phyloP scores from a whole-genome alignment of 2,888 invertebrate genomes.

The Drosophila nigricruria region DNA sequence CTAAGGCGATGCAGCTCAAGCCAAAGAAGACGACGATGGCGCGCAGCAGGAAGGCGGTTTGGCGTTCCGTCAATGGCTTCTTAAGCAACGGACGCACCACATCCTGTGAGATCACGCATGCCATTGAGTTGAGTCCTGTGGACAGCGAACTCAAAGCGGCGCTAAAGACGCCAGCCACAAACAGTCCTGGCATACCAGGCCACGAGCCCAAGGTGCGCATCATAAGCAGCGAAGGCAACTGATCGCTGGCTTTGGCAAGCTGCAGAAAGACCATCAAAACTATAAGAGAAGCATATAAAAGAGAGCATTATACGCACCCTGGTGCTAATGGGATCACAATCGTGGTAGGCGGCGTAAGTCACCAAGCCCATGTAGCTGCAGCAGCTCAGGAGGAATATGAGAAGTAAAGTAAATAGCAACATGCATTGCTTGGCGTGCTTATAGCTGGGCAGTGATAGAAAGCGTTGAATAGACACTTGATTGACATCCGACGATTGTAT shows the following conservation, averaged over 20 bases:
- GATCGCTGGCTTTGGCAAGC: slow-evolving; percentile 91
- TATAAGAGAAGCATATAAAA: neutral
- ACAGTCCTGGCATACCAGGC: slow-evolving; percentile 94
- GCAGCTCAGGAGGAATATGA: slow-evolving; percentile 87
- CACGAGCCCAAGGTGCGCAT: slow-evolving; percentile 92
- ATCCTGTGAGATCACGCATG: slow-evolving; percentile 92
- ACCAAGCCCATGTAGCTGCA: slow-evolving; percentile 91
- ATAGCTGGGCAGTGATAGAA: slow-evolving; percentile 90
- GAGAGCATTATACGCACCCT: slow-evolving; percentile 86
- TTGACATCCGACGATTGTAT: slow-evolving; percentile 91
- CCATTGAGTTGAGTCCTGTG: slow-evolving; percentile 92
- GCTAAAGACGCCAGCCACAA: slow-evolving; percentile 95
- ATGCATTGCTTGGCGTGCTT: slow-evolving; percentile 89
- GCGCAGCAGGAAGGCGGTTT: slow-evolving; percentile 88
- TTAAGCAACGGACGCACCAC: slow-evolving; percentile 89
- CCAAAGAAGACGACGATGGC: slow-evolving; percentile 89
- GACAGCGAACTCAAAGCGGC: slow-evolving; percentile 94
- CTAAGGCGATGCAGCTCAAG: slow-evolving; percentile 88
- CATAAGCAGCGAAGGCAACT: slow-evolving; percentile 93
- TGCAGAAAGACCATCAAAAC: slow-evolving; percentile 70
- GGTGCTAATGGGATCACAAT: slow-evolving; percentile 92
- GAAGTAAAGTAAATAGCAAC: slow-evolving; percentile 88
- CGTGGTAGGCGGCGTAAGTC: slow-evolving; percentile 90
- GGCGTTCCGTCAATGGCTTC: slow-evolving; percentile 86
- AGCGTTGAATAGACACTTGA: slow-evolving; percentile 94